phyloP scores from a whole-genome alignment of 2,888 invertebrate genomes.

The Tipula helvola region DNA sequence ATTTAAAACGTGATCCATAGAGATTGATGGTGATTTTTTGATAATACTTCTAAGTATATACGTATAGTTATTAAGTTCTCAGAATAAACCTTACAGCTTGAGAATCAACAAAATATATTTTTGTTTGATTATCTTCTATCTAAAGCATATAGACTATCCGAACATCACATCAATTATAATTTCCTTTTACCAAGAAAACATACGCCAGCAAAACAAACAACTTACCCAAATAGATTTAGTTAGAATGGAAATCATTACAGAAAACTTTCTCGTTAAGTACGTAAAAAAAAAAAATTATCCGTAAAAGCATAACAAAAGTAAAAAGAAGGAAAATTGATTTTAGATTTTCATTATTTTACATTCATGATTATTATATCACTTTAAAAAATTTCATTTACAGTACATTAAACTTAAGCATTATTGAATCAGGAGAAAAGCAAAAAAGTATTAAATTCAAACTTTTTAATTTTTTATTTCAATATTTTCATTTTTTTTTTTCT shows the following conservation, averaged over 20 bases:
- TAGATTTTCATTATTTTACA: not conserved
- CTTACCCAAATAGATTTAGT: not conserved
- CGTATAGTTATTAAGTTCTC: too few species aligned
- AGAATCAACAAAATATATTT: too few species aligned
- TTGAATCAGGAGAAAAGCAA: not conserved
- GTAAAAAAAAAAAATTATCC: not conserved
- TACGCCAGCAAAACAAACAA: not conserved
- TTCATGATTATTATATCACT: constrained; percentile 4
- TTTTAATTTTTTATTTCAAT: not conserved
- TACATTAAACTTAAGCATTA: not conserved
- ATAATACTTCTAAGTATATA: too few species aligned
- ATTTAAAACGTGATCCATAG: too few species aligned
- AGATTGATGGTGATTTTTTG: too few species aligned
- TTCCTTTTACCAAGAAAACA: not conserved
- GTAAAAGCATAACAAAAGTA: not conserved
- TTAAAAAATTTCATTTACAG: not conserved
- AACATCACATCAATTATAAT: not conserved
- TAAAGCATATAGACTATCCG: not conserved
- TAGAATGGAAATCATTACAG: not conserved
- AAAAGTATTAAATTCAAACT: not conserved
- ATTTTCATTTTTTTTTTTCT: not conserved
- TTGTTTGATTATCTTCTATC: too few species aligned
- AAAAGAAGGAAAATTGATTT: not conserved
- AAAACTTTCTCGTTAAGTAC: not conserved
- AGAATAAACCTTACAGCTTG: too few species aligned